These are phyloP conservation scores for Paelopatides confundens DNA, from an alignment of 53 echinoderm and acorn worm species.

Conservation along the genomic window DNA sequence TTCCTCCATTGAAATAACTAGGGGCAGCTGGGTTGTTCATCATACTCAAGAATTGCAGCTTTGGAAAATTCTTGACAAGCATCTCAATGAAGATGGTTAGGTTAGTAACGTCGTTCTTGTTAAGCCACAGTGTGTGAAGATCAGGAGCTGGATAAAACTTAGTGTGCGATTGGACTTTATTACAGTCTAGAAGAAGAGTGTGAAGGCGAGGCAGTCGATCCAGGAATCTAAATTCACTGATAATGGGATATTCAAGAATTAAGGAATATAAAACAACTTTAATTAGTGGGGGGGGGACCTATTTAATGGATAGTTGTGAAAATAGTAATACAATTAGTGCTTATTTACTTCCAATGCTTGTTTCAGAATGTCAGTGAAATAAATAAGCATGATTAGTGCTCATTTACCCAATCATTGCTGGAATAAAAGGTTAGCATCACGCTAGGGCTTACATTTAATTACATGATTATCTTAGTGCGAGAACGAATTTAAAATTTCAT, in stretches of 20 bases:
- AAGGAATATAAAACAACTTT: constrained; percentile 5
- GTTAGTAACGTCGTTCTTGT: constrained; percentile 86
- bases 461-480: too few species aligned
- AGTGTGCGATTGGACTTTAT: constrained; percentile 79
- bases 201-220: constrained; percentile 72
- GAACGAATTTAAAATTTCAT: too few species aligned
- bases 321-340: too few species aligned
- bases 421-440: too few species aligned
- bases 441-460: too few species aligned
- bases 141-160: constrained; percentile 79
- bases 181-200: constrained; percentile 92
- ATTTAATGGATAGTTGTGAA: too few species aligned
- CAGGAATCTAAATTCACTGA: constrained; percentile 86
- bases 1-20: constrained; percentile 96
- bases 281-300: too few species aligned
- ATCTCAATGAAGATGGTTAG: constrained; percentile 86
- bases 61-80: constrained; percentile 69
- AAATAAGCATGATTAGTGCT: too few species aligned
- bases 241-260: not conserved
- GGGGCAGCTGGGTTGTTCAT: constrained; percentile 98
- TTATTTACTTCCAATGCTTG: not conserved
- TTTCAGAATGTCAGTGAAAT: too few species aligned
- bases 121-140: constrained; percentile 86
- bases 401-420: too few species aligned
- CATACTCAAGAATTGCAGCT: constrained; percentile 86